A percentile compares a stretch with the other conserved stretches of the same genome.
Conservation (phyloP, 2,888 invertebrate genomes). For the Marronus borbonicus region DNA sequence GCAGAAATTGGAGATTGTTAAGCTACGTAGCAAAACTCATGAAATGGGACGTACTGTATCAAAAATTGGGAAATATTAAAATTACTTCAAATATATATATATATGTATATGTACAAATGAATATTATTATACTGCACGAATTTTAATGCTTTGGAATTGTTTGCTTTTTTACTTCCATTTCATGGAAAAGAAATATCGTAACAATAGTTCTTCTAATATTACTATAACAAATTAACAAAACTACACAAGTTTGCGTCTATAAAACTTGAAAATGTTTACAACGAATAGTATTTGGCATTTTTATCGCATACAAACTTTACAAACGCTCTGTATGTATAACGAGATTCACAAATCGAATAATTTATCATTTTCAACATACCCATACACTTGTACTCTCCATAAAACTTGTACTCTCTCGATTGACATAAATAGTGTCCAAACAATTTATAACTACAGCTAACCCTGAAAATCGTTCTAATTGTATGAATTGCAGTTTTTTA, state of each 20-base stretch:
- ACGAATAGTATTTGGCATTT: not conserved
- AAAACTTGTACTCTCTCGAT: too few species aligned
- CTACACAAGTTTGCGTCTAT: not conserved
- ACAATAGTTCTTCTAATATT: not conserved
- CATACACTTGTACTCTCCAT: too few species aligned
- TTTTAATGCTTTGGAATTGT: constrained; percentile 15
- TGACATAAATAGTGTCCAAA: too few species aligned
- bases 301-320: not conserved
- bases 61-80: not conserved
- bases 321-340: constrained; percentile 9
- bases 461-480: too few species aligned
- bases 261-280: not conserved
- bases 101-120: constrained; percentile 26
- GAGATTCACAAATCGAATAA: not conserved
- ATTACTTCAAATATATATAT: not conserved
- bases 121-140: not conserved
- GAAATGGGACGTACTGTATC: not conserved
- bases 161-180: constrained; percentile 28
- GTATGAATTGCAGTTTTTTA: too few species aligned
- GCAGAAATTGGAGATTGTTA: not conserved
- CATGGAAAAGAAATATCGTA: constrained; percentile 11
- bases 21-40: not conserved
- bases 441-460: too few species aligned
- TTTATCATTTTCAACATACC: too few species aligned
- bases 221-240: constrained; percentile 25